These are phyloP conservation scores for Rissa tridactyla DNA, from an alignment of 2,113 vertebrate species.

Conservation along the genomic window DNA sequence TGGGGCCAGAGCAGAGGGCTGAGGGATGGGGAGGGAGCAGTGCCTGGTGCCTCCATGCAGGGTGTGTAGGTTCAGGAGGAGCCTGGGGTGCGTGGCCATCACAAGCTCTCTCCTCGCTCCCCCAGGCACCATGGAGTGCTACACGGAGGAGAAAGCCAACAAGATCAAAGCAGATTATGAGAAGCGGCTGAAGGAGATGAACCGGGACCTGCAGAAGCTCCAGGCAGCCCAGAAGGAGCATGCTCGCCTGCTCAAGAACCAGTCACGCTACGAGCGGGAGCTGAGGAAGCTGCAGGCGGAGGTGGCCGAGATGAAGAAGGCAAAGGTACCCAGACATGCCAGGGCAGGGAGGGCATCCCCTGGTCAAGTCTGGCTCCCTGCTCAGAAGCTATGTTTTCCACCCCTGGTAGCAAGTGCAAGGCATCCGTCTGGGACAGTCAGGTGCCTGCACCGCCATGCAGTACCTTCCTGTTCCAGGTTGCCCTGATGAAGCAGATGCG, in stretches of 20 bases:
- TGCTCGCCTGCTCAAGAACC: slow-evolving; percentile 92
- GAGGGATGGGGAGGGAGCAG: not conserved
- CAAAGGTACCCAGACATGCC: slow-evolving; percentile 79
- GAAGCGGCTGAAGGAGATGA: slow-evolving; percentile 96
- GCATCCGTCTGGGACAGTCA: fast-evolving
- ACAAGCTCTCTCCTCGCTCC: not conserved
- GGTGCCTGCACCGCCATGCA: fast-evolving
- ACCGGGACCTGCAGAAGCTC: slow-evolving; percentile 92
- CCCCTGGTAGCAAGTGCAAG: not conserved
- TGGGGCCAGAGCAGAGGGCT: not conserved
- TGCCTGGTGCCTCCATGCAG: not conserved
- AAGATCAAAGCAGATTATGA: slow-evolving; percentile 93
- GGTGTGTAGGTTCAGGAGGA: not conserved
- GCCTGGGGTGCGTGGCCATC: fast-evolving
- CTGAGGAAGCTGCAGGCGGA: slow-evolving; percentile 92
- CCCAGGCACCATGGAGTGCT: slow-evolving; percentile 91
- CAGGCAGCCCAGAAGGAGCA: slow-evolving; percentile 96
- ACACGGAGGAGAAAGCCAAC: slow-evolving; percentile 94
- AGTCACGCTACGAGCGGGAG: slow-evolving; percentile 90
- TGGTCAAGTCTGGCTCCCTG: not conserved
- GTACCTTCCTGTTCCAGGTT: slow-evolving; percentile 70
- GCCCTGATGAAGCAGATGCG: slow-evolving; percentile 97
- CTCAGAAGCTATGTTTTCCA: not conserved
- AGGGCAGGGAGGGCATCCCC: not conserved
- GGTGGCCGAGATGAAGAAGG: slow-evolving; percentile 97